Base-by-base conservation (phyloP, 1,140 invertebrate genomes). In the Brachionus koreanus region DNA sequence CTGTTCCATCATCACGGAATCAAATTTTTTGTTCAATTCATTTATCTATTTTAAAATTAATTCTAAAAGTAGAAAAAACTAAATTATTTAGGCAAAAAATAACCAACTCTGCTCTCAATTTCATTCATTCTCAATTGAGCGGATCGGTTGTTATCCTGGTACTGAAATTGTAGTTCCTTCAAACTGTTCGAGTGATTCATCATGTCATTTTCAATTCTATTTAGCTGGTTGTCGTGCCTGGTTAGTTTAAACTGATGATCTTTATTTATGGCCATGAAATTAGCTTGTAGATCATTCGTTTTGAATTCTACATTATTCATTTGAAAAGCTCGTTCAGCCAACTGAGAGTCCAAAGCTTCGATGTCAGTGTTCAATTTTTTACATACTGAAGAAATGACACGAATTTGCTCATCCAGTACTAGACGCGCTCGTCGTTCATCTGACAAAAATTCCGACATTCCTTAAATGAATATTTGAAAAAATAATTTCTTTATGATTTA, bases 301-400 rank as follows among this genome's bases (percentile, higher is more conserved):
- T 82, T 69, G 23, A 49, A 67, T 46, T 82, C 63, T n/a, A 67
- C 23, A 67, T 82, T 82, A 35, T 82, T 82, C 10, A 82, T 23
- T 82, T 82, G 57, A 67, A 67, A 67, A 19, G 25, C 23, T 82
- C 39, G 16, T 39, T 67, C 63, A 9, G 25, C 33, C 3, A 82
- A 19, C 35, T 82, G 79, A 16, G 23, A n/a, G 39, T 82, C 57
- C 7, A 82, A 16, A 29, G 61, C 39, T 43, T 82, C 82, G n/a
- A 82, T 74, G 16, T 82, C 82, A 13, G 13, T 35, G 25, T 82
- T 82, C 29, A 82, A 61, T 42, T 82, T 82, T 25, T 82, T 82
- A 16, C 82, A 82, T 29, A 82, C 82, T 13, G 33, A 39, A 10
- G 82, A 57, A 25, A 82, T 72, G 10, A 74, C 67, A 37, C 35